Evolutionary conservation across 1,140 invertebrate species (phyloP).

Genomic region (Bombus turneri): DNA sequence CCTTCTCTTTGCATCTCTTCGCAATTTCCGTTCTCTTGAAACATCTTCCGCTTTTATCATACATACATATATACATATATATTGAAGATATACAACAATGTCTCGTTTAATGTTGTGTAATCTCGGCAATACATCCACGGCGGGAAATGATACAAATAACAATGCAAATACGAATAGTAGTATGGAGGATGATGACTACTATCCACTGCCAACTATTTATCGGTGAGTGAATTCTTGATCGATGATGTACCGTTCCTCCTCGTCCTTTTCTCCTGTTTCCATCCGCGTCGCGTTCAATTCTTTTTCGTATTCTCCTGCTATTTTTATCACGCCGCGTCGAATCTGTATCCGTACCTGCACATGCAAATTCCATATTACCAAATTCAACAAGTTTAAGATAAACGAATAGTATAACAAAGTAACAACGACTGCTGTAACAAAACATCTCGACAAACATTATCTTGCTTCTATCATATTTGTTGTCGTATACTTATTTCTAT

Average conservation of each 20-base stretch:
- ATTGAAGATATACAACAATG: conserved; percentile 63
- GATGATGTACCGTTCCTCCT: background rate
- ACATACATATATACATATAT: background rate
- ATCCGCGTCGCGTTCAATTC: conserved; percentile 5
- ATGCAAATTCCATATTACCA: background rate
- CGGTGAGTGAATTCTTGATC: conserved; percentile 83
- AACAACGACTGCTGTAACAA: too few species aligned
- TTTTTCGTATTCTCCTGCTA: conserved; percentile 2
- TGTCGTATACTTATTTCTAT: too few species aligned
- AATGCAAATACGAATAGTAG: conserved; percentile 89
- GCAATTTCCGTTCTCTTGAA: background rate
- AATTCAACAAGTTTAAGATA: background rate
- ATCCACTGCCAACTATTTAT: conserved; percentile 91
- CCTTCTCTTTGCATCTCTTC: background rate
- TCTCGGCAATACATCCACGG: conserved; percentile 80
- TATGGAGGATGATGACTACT: conserved; percentile 87
- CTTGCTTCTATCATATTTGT: too few species aligned
- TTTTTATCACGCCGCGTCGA: background rate
- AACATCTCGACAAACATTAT: too few species aligned
- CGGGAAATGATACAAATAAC: conserved; percentile 86
- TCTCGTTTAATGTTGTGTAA: conserved; percentile 81
- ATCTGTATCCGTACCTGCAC: background rate
- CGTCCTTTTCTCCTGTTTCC: background rate
- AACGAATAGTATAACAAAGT: background rate
- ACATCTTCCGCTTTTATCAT: background rate